Evolutionary conservation across 1,140 invertebrate species (phyloP), one percentile per base, ranked within the genome.

Genomic region (Bombus pyrosoma): DNA sequence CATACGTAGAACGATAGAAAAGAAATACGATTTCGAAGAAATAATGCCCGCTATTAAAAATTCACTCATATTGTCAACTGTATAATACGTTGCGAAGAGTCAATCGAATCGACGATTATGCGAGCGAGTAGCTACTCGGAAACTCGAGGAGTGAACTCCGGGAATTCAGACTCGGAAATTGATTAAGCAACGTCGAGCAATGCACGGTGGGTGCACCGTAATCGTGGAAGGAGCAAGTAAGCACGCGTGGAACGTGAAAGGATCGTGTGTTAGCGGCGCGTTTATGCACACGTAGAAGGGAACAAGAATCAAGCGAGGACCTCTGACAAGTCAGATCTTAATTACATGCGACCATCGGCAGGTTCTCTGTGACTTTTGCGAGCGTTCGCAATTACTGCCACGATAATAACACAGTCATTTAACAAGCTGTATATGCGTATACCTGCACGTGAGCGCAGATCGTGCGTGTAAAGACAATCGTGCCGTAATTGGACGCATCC

Each of bases 321-420:
- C 81, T 47, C 86, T 83, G 88, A 90, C 89, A 90, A 89, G 88
- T 82, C 89, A 68, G 88, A 90, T 90, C 89, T 90, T 90, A 90
- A 90, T 90, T 90, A 90, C 79, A 85, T 53, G 86, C 86, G 89
- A 90, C 86, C 75, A 82, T 87, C 88, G 86, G 88, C 74, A 72
- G 78, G 62, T 87, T 47, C 82, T 73, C 76, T 66, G 69, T 57
- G 69, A 89, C 86, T 82, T 79, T 73, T 77, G 81, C 86, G 39
- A 62, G 64, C 66, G 82, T 81, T 75, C 75, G 88, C 74, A 64
- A 78, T 59, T 89, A 90, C 88, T 69, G 76, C 47, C 43, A 64
- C 80, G 86, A 87, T 85, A 90, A 89, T 78, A 89, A 75, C 78
- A 76, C 68, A 80, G 62, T 82, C 72, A 37, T 75, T 75, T 83